Percentiles rank a stretch among this genome's conserved stretches.
Evolutionary conservation across 2,888 invertebrate genomes (phyloP).

Genomic region (Sinhomidia bicolor): DNA sequence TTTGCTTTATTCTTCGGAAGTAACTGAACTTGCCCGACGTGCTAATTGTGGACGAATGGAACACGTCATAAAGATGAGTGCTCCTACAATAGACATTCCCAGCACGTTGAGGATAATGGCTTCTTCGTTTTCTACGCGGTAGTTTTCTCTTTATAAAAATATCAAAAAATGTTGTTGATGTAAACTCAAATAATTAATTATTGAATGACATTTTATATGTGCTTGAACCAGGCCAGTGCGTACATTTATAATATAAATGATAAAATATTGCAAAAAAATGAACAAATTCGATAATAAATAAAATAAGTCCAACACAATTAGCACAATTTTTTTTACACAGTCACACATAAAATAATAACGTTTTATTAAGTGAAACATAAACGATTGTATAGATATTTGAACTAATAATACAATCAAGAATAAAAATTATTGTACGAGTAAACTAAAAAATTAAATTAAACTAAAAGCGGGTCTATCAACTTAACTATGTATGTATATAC

Average conservation of each 20-base stretch:
- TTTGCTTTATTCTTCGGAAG: slow-evolving; percentile 71
- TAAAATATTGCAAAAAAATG: neutral
- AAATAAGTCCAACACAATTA: slow-evolving; percentile 31
- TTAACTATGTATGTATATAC: neutral
- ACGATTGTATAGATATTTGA: slow-evolving; percentile 18
- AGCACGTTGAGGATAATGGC: slow-evolving; percentile 77
- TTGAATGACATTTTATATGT: too few species aligned
- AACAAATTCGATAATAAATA: neutral
- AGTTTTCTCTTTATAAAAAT: slow-evolving; percentile 64
- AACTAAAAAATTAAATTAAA: slow-evolving; percentile 35
- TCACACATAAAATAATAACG: slow-evolving; percentile 26
- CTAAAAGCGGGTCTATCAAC: slow-evolving; percentile 36
- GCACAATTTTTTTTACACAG: neutral
- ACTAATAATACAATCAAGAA: slow-evolving; percentile 33
- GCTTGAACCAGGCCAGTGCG: too few species aligned
- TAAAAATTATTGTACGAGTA: slow-evolving; percentile 30
- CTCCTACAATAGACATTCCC: slow-evolving; percentile 76
- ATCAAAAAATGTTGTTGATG: neutral
- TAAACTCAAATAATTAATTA: too few species aligned
- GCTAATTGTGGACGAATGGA: slow-evolving; percentile 74
- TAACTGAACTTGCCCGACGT: slow-evolving; percentile 75
- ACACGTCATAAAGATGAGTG: slow-evolving; percentile 79
- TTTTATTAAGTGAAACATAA: slow-evolving; percentile 60
- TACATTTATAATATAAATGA: too few species aligned
- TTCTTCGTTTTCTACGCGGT: slow-evolving; percentile 74